phyloP scores from a whole-genome alignment of 2,797 vertebrate genomes.

The Naso thynnoides region DNA sequence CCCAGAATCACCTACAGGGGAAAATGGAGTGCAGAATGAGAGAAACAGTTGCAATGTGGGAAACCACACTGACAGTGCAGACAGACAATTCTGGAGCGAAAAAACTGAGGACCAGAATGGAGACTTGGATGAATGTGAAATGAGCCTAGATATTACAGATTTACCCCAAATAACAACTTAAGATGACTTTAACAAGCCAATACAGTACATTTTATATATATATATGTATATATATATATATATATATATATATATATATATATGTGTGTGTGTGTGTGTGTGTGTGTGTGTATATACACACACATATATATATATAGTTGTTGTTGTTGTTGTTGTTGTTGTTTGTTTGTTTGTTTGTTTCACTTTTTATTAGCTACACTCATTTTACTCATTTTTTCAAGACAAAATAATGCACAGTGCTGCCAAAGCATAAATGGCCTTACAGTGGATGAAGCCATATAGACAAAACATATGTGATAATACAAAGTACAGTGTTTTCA shows the following conservation, averaged over 20 bases:
- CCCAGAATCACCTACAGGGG: constrained; percentile 36
- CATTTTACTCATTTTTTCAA: constrained; percentile 26
- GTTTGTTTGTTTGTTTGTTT: no score
- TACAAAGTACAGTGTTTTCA: constrained; percentile 44
- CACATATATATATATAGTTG: no score
- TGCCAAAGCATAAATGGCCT: constrained; percentile 55
- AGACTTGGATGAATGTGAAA: constrained; percentile 74
- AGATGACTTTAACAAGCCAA: constrained; percentile 43
- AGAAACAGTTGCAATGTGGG: constrained; percentile 42
- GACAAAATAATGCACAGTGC: constrained; percentile 56
- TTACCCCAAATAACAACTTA: constrained; percentile 75
- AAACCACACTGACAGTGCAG: constrained; percentile 34
- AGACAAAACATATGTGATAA: constrained; percentile 55
- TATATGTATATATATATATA: no score
- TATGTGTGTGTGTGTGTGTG: no score
- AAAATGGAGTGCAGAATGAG: constrained; percentile 30
- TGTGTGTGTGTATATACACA: no score
- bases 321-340: no score
- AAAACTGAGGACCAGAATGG: constrained; percentile 56
- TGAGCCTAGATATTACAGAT: constrained; percentile 65
- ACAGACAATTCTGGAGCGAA: constrained; percentile 53
- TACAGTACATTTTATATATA: constrained; percentile 57
- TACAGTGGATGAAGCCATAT: constrained; percentile 68
- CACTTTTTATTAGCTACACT: constrained; percentile 22
- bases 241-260: no score